Percentiles rank a stretch among this genome's conserved stretches.
These are phyloP conservation scores for Monoplex corrugatus DNA, from an alignment of 2,888 invertebrate species.

Conservation along the genomic window DNA sequence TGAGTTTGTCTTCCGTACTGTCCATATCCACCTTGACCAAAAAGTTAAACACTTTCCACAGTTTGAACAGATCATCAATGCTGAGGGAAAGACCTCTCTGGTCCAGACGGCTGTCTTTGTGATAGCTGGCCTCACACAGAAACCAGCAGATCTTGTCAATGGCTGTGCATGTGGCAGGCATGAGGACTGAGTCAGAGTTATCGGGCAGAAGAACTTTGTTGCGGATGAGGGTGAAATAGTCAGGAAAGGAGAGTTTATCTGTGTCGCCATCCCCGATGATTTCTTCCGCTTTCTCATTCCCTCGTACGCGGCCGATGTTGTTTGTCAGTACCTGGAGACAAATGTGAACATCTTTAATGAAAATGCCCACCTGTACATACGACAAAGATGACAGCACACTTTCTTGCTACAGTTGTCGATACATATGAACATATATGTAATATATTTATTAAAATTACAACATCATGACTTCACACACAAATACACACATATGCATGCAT, in stretches of 20 bases:
- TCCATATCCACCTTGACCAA: conserved; percentile 86
- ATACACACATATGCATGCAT: background rate
- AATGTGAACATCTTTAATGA: background rate
- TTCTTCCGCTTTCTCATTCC: conserved; percentile 90
- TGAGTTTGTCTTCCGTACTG: background rate
- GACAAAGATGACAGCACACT: too few species aligned
- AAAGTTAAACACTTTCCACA: conserved; percentile 86
- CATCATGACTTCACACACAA: too few species aligned
- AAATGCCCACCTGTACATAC: background rate
- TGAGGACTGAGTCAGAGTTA: conserved; percentile 22
- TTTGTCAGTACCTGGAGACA: conserved; percentile 89
- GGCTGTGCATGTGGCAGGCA: conserved; percentile 53
- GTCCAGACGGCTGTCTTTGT: conserved; percentile 64
- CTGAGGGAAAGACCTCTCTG: conserved; percentile 64
- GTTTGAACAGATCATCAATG: conserved; percentile 84
- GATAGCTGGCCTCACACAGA: conserved; percentile 87
- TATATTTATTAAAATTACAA: background rate
- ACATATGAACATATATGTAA: background rate
- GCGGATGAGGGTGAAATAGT: conserved; percentile 52
- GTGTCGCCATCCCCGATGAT: conserved; percentile 88
- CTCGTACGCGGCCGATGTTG: conserved; percentile 90
- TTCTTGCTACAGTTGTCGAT: background rate
- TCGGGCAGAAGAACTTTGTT: conserved; percentile 54
- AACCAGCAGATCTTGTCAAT: conserved; percentile 91
- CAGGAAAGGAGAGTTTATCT: conserved; percentile 60